Evolutionary conservation across 2,797 vertebrate genomes (phyloP).

Genomic region (Anas bernieri): DNA sequence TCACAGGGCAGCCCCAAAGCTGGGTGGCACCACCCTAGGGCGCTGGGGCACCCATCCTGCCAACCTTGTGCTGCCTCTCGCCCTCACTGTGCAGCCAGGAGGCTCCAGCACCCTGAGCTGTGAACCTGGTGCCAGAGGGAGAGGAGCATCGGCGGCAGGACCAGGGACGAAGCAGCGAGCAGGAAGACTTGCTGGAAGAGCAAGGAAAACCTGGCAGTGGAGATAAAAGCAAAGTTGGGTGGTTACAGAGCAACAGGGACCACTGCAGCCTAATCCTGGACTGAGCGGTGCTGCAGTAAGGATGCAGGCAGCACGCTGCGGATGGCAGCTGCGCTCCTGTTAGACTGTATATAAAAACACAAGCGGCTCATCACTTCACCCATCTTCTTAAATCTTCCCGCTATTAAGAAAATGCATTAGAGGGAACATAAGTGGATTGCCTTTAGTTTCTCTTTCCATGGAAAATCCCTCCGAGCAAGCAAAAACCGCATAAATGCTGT

Average conservation of each 20-base stretch:
- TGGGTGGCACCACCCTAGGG: too few relatives aligned
- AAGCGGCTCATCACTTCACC: not conserved
- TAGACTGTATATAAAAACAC: not conserved
- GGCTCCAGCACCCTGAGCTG: not conserved
- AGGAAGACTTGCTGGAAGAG: not conserved
- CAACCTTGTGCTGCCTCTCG: too few relatives aligned
- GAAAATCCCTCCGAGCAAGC: not conserved
- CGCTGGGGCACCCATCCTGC: too few relatives aligned
- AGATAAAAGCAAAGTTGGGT: not conserved
- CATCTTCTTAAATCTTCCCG: not conserved
- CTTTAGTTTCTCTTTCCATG: not conserved
- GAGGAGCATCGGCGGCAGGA: not conserved
- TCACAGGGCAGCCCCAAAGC: too few relatives aligned
- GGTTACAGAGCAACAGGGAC: not conserved
- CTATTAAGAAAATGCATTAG: not conserved
- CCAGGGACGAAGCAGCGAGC: not conserved
- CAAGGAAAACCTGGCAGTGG: not conserved
- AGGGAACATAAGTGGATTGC: not conserved
- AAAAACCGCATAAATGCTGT: not conserved
- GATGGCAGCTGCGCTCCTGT: accelerated
- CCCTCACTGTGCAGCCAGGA: not conserved
- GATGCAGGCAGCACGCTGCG: not conserved
- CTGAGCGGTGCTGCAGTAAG: not conserved
- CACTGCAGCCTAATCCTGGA: not conserved
- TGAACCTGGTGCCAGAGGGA: accelerated